Evolutionary conservation across 2,797 vertebrate species (phyloP).

Genomic region (Sebastes miniatus): DNA sequence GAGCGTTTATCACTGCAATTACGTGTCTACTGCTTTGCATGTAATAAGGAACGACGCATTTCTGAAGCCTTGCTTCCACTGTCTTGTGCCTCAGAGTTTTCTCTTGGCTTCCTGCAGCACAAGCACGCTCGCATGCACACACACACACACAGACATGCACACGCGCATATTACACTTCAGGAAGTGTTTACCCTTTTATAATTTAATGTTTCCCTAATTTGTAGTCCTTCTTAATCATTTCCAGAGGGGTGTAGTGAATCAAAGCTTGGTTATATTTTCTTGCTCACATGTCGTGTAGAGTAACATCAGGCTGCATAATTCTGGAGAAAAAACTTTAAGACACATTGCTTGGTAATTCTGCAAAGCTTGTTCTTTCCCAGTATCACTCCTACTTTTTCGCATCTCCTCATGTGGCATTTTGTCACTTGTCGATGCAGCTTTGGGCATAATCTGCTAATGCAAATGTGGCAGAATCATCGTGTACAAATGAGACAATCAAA

Average conservation of each 20-base stretch:
- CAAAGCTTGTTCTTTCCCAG: background rate
- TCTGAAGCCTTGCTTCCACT: conserved; percentile 15
- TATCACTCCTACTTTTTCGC: background rate
- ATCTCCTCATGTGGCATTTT: conserved; percentile 1
- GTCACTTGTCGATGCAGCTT: conserved; percentile 6
- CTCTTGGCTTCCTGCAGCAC: background rate
- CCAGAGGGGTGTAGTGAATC: conserved; percentile 8
- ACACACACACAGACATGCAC: background rate
- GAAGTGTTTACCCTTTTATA: conserved; percentile 14
- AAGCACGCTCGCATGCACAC: background rate
- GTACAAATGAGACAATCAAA: conserved; percentile 8
- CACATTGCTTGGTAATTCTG: background rate
- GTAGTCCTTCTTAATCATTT: conserved; percentile 7
- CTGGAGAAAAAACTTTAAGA: background rate
- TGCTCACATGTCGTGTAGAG: background rate
- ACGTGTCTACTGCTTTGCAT: background rate
- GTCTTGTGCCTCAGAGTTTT: conserved; percentile 1
- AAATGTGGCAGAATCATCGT: conserved; percentile 8
- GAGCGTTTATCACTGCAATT: background rate
- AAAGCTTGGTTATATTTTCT: background rate
- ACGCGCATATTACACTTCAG: background rate
- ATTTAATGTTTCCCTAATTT: conserved; percentile 21
- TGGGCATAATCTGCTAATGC: conserved; percentile 12
- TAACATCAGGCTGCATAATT: background rate
- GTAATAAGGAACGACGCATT: background rate